Conservation (phyloP, 1,140 invertebrate species). For the Lepidurus arcticus region DNA sequence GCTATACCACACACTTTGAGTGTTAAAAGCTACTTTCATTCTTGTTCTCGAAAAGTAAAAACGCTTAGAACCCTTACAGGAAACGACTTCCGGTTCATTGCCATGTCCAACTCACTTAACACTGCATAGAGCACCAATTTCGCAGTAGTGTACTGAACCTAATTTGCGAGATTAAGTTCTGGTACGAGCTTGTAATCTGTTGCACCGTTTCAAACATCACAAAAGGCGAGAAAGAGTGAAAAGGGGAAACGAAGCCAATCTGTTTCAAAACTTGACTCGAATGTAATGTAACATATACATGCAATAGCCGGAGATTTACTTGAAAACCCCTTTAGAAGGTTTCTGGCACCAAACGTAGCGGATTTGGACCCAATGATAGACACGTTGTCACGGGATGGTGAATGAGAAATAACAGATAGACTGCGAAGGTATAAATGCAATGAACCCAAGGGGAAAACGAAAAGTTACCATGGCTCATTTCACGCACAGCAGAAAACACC, state of each 20-base stretch:
- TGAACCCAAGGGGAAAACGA: background rate
- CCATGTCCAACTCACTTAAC: constrained; percentile 11
- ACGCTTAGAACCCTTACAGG: background rate
- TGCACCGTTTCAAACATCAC: background rate
- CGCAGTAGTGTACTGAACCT: background rate
- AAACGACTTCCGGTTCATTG: constrained; percentile 21
- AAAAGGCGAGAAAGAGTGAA: background rate
- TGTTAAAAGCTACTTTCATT: background rate
- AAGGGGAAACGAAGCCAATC: background rate
- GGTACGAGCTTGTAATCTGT: background rate
- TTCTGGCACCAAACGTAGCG: background rate
- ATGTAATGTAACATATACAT: background rate
- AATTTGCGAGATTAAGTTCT: background rate
- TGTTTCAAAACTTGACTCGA: background rate
- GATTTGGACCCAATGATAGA: background rate
- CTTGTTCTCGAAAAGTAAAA: background rate
- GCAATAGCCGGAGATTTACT: background rate
- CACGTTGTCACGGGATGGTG: background rate
- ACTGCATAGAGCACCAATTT: background rate
- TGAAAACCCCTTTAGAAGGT: background rate
- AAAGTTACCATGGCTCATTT: constrained; percentile 1
- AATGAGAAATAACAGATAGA: constrained; percentile 6
- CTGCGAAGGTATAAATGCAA: background rate
- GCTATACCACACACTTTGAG: background rate
- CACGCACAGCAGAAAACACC: constrained; percentile 7